Evolutionary conservation across 2,888 invertebrate species (phyloP), one percentile per base, ranked within the genome.

Genomic region (Himalopsyche japonica): DNA sequence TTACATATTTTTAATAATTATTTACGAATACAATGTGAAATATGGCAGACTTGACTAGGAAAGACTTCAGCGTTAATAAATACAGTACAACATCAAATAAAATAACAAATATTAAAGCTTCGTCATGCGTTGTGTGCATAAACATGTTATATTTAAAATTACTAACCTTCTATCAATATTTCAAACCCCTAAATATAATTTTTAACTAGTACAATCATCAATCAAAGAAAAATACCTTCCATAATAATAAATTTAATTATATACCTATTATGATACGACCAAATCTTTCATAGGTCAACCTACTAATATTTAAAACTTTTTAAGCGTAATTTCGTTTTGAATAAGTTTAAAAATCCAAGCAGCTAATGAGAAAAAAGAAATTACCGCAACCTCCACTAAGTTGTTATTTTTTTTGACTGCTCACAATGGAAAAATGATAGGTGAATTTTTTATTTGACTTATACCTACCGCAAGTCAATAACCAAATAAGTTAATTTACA

Each of bases 41-140:
- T 57, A 70, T 70, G 70, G 20, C 24, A 70, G 70, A 70, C 30
- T 70, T 12, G 70, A 70, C 70, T 70, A 70, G 70, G 70, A 27
- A 15, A 70, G 24, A 57, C 57, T 20, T 57, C 57, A 49, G 49
- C 10, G 15, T 47, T 48, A 49, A 34, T 76, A 76, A 47, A 82
- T 79, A 82, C 70, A 79, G 43, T 82, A 34, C 47, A 78, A 80
- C 20, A 76, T 10, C n/a, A 47, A 81, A 81, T 57, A 80, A 78
- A 79, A 79, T 49, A 82, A 82, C 76, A 79, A 82, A 79, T 82
- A 64, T 84, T 84, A 84, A 84, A 84, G 84, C 84, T 84, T 80
- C 27, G 79, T 84, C 79, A 82, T 82, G 84, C 84, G 82, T 84
- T 84, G 84, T 84, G 84, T 82, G 79, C 84, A 79, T 80, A 37